These are phyloP conservation scores for Heteromyza rotundicornis DNA, from an alignment of 2,888 invertebrate species.

Conservation along the genomic window DNA sequence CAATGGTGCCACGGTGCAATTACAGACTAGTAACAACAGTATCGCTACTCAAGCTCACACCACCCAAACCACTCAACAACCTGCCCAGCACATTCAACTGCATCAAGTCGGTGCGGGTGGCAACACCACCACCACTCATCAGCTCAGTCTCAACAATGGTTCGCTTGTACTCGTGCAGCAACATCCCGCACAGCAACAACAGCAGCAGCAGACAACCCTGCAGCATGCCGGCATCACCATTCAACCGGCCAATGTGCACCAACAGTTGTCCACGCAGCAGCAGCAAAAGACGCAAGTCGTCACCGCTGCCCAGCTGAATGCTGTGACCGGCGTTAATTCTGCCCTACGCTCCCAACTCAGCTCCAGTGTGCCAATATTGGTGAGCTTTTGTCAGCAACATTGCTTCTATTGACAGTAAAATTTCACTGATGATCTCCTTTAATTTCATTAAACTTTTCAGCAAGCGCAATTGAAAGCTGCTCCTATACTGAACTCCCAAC, in stretches of 20 bases:
- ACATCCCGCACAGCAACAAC: constrained; percentile 38
- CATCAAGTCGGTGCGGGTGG: constrained; percentile 36
- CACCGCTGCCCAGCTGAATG: constrained; percentile 40
- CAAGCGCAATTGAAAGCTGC: constrained; percentile 73
- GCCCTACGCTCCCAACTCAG: constrained; percentile 58
- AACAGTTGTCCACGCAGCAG: constrained; percentile 30
- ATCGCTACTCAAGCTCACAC: constrained; percentile 23
- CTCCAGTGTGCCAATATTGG: constrained; percentile 72
- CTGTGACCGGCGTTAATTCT: constrained; percentile 62
- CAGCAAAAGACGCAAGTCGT: constrained; percentile 42
- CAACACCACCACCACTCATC: constrained; percentile 49
- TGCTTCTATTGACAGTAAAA: not conserved
- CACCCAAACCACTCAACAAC: constrained; percentile 34
- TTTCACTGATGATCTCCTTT: not conserved
- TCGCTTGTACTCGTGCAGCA: constrained; percentile 60
- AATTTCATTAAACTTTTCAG: constrained; percentile 53
- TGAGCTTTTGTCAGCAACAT: too few species aligned
- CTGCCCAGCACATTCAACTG: constrained; percentile 50
- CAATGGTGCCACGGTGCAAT: constrained; percentile 44
- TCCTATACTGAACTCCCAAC: constrained; percentile 48
- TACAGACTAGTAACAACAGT: constrained; percentile 37
- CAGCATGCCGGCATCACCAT: constrained; percentile 57
- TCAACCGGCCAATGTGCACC: constrained; percentile 57
- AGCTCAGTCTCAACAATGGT: constrained; percentile 59
- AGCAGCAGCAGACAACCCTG: constrained; percentile 43